Evolutionary conservation across 2,797 vertebrate genomes (phyloP), one percentile per base, ranked within the genome.

Genomic region (Tarsius wallacei): DNA sequence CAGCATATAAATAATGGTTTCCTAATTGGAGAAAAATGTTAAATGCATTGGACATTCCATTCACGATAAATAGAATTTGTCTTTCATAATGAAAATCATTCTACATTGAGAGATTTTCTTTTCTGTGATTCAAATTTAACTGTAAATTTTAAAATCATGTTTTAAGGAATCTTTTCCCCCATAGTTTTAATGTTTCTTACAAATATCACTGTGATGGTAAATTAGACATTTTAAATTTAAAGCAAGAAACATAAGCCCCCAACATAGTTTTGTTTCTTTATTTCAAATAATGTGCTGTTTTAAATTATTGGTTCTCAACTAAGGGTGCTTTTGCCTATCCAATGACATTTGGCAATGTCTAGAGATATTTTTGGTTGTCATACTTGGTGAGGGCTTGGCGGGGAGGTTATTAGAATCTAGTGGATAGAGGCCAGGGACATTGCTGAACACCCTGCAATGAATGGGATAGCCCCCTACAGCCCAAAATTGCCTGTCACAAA

Each of bases 11-110:
- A 82, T 85, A 87, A 31, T 42, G 33, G 36, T 94, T 97, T 91
- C 19, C 81, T 91, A 59, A 59, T 84, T 90, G 83, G 53, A 94
- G 78, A 88, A 88, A 87, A 55, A 59, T 51, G 2, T 95, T 95
- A 91, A 83, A 89, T 94, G 95, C 21, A 71, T 47, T 91, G 71
- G 19, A 77, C 31, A 83, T 84, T 24, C 53, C 42, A 80, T 42
- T 42, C 42, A 42, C 7, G 42, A 6, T 42, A 55, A 84, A 51
- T 77, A 15, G 51, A 63, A 87, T 91, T 94, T 94, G 33, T 80
- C 89, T 94, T 85, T 94, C 28, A 15, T 87, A 81, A 93, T 66
- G 55, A 95, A 87, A 96, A 96, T 28, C 82, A 16, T 33, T 85
- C 36, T 88, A 7, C 13, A 53, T 57, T 91, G 84, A 80, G 47